A percentile compares a stretch with the other conserved stretches of the same genome.
phyloP scores from a whole-genome alignment of 1,140 invertebrate genomes.

The Caerostris extrusa region DNA sequence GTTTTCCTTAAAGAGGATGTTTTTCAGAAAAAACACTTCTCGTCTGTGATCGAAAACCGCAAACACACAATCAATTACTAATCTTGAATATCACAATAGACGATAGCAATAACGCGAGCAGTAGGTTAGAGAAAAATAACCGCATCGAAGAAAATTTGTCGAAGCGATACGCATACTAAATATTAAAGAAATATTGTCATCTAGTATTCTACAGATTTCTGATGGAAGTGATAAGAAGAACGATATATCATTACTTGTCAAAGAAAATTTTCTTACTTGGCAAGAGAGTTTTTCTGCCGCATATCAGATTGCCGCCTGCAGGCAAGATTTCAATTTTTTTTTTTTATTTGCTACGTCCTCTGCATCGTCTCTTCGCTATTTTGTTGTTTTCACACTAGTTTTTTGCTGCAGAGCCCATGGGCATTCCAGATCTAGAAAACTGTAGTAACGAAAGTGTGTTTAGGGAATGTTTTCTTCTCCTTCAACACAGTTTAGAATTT shows the following conservation, averaged over 20 bases:
- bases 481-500: background rate
- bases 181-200: conserved; percentile 61
- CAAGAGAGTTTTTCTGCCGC: conserved; percentile 20
- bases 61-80: no score
- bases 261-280: conserved; percentile 46
- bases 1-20: no score
- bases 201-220: conserved; percentile 24
- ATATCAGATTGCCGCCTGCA: conserved; percentile 53
- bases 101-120: no score
- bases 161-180: conserved; percentile 12
- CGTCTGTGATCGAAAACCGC: no score
- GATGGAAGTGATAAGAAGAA: conserved; percentile 50
- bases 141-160: conserved; percentile 63
- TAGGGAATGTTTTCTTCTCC: background rate
- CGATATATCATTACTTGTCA: conserved; percentile 50
- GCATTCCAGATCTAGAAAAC: background rate
- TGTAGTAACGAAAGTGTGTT: conserved; percentile 21
- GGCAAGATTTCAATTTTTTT: conserved; percentile 42
- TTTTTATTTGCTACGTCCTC: background rate
- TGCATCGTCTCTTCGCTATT: background rate
- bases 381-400: conserved; percentile 16
- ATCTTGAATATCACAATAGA: no score
- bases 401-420: conserved; percentile 17
- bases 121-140: no score
- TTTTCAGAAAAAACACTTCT: no score